These are phyloP conservation scores for Scaptomyza hsui DNA, from an alignment of 1,140 invertebrate genomes.

Conservation along the genomic window DNA sequence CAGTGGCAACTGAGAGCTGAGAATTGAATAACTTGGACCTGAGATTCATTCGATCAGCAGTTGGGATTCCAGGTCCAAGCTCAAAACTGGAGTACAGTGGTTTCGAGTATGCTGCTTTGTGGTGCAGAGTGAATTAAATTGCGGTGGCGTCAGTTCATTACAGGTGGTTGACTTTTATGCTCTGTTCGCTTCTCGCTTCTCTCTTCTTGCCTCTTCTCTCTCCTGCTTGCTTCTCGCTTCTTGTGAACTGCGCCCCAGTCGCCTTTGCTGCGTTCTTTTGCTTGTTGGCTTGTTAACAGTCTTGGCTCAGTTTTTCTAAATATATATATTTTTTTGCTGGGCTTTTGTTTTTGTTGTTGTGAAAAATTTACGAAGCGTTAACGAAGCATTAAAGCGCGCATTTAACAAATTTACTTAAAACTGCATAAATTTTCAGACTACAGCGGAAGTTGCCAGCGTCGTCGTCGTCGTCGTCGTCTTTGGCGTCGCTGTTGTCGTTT, in stretches of 20 bases:
- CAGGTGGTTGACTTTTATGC: conserved; percentile 82
- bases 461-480: conserved; percentile 6
- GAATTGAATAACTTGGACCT: background rate
- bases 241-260: conserved; percentile 33
- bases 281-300: conserved; percentile 39
- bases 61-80: background rate
- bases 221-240: conserved; percentile 26
- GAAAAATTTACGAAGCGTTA: conserved; percentile 83
- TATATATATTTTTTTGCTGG: conserved; percentile 48
- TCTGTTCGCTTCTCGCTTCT: conserved; percentile 11
- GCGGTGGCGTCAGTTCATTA: conserved; percentile 84
- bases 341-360: conserved; percentile 54
- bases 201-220: background rate
- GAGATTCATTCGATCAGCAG: background rate
- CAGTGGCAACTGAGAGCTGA: conserved; percentile 32
- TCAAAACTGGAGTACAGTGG: conserved; percentile 10
- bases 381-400: conserved; percentile 84
- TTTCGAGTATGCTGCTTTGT: conserved; percentile 12
- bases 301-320: conserved; percentile 57
- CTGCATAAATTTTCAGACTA: conserved; percentile 78
- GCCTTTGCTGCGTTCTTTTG: conserved; percentile 15
- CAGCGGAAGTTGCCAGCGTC: conserved; percentile 58
- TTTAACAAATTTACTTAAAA: conserved; percentile 84
- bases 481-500: background rate
- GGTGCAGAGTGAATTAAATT: conserved; percentile 78